Conservation (phyloP, 2,113 vertebrate species). For the Callipepla squamata region DNA sequence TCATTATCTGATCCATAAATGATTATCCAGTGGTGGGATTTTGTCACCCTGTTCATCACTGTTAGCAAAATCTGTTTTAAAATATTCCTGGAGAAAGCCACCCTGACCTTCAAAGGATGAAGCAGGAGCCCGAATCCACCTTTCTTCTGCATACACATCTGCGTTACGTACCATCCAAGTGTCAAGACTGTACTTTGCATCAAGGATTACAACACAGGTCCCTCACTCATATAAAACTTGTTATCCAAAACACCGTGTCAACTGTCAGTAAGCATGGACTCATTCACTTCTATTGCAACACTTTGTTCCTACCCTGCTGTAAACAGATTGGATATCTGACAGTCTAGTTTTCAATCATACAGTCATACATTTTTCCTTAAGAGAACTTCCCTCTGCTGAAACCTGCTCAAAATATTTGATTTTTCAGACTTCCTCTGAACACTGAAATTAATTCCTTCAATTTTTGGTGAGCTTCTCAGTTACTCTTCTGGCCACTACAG, state of each 20-base stretch:
- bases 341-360: not conserved
- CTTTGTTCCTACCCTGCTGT: not conserved
- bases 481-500: not conserved
- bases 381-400: not conserved
- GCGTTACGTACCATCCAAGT: not conserved
- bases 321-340: not conserved
- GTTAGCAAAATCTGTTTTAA: constrained; percentile 62
- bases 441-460: not conserved
- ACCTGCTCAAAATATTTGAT: not conserved
- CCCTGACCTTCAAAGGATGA: not conserved
- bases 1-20: constrained; percentile 88
- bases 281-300: not conserved
- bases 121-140: not conserved
- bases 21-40: constrained; percentile 65
- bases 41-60: constrained; percentile 44
- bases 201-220: not conserved
- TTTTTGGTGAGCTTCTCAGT: not conserved
- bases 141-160: rapidly evolving
- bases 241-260: not conserved
- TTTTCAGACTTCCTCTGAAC: not conserved
- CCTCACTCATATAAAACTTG: not conserved
- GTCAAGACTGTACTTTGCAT: not conserved
- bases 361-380: not conserved
- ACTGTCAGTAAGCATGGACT: not conserved
- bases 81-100: not conserved